These are phyloP conservation scores for Cheilosia urbana DNA, from an alignment of 2,888 invertebrate genomes.

Conservation along the genomic window DNA sequence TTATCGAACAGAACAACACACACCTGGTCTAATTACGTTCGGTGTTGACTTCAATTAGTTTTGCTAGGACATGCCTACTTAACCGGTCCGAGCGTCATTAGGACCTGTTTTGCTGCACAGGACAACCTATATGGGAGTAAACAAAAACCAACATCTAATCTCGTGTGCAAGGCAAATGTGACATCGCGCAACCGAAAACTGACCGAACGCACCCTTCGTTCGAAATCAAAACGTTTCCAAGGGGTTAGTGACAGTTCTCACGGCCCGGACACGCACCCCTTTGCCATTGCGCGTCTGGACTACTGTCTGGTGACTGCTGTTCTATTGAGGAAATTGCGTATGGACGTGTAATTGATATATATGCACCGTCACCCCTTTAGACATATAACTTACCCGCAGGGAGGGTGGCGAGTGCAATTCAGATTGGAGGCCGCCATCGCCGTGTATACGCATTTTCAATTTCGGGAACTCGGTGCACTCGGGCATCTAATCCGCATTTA, in stretches of 20 bases:
- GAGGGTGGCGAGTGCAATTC: neutral
- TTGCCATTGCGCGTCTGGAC: conserved; percentile 47
- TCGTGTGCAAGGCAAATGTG: conserved; percentile 35
- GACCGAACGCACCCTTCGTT: conserved; percentile 58
- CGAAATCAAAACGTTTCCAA: conserved; percentile 51
- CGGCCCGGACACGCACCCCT: conserved; percentile 61
- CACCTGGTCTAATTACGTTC: conserved; percentile 70
- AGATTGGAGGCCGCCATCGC: neutral
- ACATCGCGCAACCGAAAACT: conserved; percentile 43
- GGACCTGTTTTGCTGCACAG: conserved; percentile 58
- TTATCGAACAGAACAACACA: conserved; percentile 23
- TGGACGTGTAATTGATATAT: conserved; percentile 70
- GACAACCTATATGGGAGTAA: neutral
- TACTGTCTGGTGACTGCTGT: conserved; percentile 45
- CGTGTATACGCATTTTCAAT: conserved; percentile 19
- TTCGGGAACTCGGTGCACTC: conserved; percentile 43
- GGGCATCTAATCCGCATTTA: conserved; percentile 25
- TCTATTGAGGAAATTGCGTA: conserved; percentile 35
- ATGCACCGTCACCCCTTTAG: conserved; percentile 42
- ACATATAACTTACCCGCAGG: conserved; percentile 41
- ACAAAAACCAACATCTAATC: conserved; percentile 29
- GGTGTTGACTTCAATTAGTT: conserved; percentile 63
- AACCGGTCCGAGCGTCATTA: conserved; percentile 60
- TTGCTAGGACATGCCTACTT: conserved; percentile 54
- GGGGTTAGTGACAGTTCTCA: conserved; percentile 68